These are phyloP conservation scores for Apeltes quadracus DNA, from an alignment of 2,113 vertebrate genomes.

Conservation along the genomic window DNA sequence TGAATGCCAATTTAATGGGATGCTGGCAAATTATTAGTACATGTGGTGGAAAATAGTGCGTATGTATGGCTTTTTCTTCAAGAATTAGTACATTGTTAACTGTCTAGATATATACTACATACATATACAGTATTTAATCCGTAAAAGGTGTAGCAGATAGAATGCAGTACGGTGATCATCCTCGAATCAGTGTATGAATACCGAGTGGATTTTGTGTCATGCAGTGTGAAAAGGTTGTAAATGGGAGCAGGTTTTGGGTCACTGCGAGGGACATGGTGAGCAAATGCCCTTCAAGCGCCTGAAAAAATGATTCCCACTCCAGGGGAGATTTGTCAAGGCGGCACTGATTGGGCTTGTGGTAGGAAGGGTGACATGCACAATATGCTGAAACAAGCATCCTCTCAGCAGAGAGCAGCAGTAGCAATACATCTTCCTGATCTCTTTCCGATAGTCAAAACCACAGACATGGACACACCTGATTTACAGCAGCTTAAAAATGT, in stretches of 20 bases:
- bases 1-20: neutral
- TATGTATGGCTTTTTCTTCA: neutral
- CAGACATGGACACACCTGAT: conserved; percentile 64
- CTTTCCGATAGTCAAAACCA: conserved; percentile 64
- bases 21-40: neutral
- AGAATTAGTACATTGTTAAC: neutral
- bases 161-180: conserved; percentile 15
- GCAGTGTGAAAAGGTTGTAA: conserved; percentile 42
- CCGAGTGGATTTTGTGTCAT: conserved; percentile 45
- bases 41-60: neutral
- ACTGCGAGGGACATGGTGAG: conserved; percentile 38
- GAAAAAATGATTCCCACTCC: conserved; percentile 68
- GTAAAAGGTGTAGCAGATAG: conserved; percentile 8
- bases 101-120: neutral
- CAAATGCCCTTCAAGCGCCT: conserved; percentile 63
- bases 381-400: conserved; percentile 80
- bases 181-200: conserved; percentile 37
- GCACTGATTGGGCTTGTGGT: conserved; percentile 66
- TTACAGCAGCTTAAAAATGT: conserved; percentile 72
- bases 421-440: conserved; percentile 78
- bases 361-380: conserved; percentile 68
- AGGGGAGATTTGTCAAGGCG: conserved; percentile 69
- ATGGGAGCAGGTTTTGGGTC: conserved; percentile 41
- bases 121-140: neutral
- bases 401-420: conserved; percentile 54